A percentile compares a stretch with the other conserved stretches of the same genome.
Evolutionary conservation across 2,113 vertebrate species (phyloP).

Genomic region (Ictalurus furcatus): DNA sequence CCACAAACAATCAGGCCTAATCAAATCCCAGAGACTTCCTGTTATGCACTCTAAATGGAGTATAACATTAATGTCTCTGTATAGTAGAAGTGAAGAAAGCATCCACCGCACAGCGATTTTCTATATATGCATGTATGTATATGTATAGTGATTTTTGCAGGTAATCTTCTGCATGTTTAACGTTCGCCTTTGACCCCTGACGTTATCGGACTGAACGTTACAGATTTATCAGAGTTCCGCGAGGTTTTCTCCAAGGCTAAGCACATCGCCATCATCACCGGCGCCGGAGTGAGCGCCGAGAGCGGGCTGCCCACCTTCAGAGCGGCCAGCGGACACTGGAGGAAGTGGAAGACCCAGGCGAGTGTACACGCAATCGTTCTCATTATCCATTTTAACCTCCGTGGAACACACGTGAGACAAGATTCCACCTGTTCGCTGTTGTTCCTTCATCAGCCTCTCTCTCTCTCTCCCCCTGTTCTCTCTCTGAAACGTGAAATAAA

Average conservation of each 20-base stretch:
- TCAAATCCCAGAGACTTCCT: no score
- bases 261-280: conserved; percentile 89
- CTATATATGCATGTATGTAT: neutral
- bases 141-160: neutral
- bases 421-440: neutral
- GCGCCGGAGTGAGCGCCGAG: conserved; percentile 89
- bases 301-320: conserved; percentile 91
- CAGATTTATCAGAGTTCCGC: conserved; percentile 88
- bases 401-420: neutral
- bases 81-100: neutral
- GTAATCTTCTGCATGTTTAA: neutral
- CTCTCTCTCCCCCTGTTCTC: no score
- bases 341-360: conserved; percentile 93
- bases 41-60: neutral
- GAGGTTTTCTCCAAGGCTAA: conserved; percentile 86
- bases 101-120: neutral
- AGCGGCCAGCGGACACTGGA: conserved; percentile 88
- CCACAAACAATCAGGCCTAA: neutral
- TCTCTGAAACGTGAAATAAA: no score
- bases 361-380: neutral
- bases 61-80: neutral
- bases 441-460: neutral
- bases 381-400: neutral
- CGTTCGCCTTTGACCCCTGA: no score
- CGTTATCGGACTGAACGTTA: neutral